Percentiles rank a stretch among this genome's conserved stretches.
Evolutionary conservation across 2,888 invertebrate genomes (phyloP).

Genomic region (Xylophagus ater): DNA sequence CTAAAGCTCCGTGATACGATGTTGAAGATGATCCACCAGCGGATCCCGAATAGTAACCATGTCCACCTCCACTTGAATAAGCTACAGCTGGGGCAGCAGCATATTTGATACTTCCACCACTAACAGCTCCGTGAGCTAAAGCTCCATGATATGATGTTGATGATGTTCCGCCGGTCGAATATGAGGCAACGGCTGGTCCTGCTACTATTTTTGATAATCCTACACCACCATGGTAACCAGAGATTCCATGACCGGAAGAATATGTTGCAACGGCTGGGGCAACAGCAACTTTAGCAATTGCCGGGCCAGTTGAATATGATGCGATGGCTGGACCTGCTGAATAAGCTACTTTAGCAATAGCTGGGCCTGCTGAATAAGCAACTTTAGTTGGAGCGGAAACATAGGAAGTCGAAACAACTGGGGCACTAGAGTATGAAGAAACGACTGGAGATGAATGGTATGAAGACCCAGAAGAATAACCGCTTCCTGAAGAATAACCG

Average conservation of each 20-base stretch:
- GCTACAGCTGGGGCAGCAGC: slow-evolving; percentile 35
- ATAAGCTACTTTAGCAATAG: slow-evolving; percentile 13
- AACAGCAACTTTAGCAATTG: slow-evolving; percentile 11
- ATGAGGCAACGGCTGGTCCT: slow-evolving; percentile 18
- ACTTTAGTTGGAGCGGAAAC: slow-evolving; percentile 11
- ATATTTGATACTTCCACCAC: slow-evolving; percentile 12
- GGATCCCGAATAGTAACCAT: background rate
- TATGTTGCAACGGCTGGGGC: slow-evolving; percentile 12
- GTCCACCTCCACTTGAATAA: slow-evolving; percentile 6
- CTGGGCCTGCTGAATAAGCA: slow-evolving; percentile 9
- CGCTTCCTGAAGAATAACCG: too few species aligned
- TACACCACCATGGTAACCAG: slow-evolving; percentile 18
- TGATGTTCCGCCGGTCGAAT: slow-evolving; percentile 22
- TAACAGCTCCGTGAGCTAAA: slow-evolving; percentile 23
- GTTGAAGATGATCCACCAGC: slow-evolving; percentile 17
- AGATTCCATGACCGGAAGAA: slow-evolving; percentile 7
- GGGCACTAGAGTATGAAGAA: slow-evolving; percentile 7
- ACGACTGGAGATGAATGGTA: slow-evolving; percentile 11
- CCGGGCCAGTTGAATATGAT: slow-evolving; percentile 5
- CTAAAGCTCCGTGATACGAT: slow-evolving; percentile 21
- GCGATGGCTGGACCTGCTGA: slow-evolving; percentile 2
- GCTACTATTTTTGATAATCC: slow-evolving; percentile 15
- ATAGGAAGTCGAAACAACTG: slow-evolving; percentile 10
- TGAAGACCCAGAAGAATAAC: slow-evolving; percentile 14
- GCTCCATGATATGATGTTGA: slow-evolving; percentile 27